A percentile compares a stretch with the other conserved stretches of the same genome.
phyloP scores from a whole-genome alignment of 2,113 vertebrate species.

The Balaenoptera acutorostrata region DNA sequence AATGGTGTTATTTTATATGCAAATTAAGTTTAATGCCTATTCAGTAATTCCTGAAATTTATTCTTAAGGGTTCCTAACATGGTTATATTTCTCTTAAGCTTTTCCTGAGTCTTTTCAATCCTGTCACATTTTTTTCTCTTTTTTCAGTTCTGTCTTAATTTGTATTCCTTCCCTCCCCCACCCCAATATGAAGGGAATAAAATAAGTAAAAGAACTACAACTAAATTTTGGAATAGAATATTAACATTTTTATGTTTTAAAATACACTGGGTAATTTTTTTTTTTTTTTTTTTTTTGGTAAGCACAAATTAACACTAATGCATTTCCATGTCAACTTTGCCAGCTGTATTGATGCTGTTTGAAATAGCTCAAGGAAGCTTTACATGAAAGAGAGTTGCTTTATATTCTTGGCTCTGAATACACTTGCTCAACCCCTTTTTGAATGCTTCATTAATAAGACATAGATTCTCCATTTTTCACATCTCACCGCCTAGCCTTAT shows the following conservation, averaged over 20 bases:
- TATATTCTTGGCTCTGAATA: background rate
- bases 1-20: background rate
- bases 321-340: background rate
- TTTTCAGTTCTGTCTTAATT: background rate
- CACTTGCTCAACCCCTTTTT: background rate
- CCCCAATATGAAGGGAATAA: background rate
- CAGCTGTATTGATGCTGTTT: background rate
- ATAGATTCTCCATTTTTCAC: background rate
- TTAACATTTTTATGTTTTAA: background rate
- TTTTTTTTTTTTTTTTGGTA: background rate
- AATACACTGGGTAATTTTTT: background rate
- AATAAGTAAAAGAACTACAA: background rate
- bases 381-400: background rate
- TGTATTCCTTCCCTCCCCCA: background rate
- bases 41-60: background rate
- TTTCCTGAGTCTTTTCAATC: background rate
- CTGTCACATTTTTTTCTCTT: background rate
- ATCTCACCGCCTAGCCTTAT: background rate
- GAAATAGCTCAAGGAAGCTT: background rate
- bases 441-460: background rate
- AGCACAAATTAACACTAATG: background rate
- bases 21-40: background rate
- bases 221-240: background rate
- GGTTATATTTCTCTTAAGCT: background rate
- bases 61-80: background rate